Percentiles rank a stretch among this genome's conserved stretches.
phyloP scores from a whole-genome alignment of 2,797 vertebrate species.

The Labroides dimidiatus region DNA sequence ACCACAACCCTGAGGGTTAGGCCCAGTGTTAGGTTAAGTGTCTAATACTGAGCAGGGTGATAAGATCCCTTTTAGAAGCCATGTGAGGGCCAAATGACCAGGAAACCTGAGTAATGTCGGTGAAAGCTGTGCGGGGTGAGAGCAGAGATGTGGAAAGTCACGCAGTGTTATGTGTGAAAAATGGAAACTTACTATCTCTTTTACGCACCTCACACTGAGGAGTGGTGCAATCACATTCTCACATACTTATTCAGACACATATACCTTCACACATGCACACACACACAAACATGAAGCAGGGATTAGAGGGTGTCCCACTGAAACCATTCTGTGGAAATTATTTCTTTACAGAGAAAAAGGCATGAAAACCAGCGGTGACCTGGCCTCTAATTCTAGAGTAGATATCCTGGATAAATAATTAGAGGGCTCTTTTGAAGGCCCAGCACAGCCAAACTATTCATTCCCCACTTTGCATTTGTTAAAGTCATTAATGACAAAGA shows the following conservation, averaged over 20 bases:
- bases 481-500: constrained; percentile 89
- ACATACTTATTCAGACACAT: constrained; percentile 39
- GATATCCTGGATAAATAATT: constrained; percentile 89
- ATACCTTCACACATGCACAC: constrained; percentile 14
- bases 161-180: constrained; percentile 74
- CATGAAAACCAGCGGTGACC: constrained; percentile 78
- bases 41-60: constrained; percentile 80
- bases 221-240: constrained; percentile 43
- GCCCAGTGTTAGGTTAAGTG: constrained; percentile 71
- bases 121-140: constrained; percentile 73
- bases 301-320: constrained; percentile 76
- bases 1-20: constrained; percentile 52
- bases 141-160: constrained; percentile 70
- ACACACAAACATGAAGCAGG: constrained; percentile 47
- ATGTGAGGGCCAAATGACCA: constrained; percentile 75
- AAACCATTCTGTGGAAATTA: constrained; percentile 80
- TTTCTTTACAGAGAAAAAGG: constrained; percentile 72
- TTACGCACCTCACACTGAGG: constrained; percentile 57
- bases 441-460: constrained; percentile 73
- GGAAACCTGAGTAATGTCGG: constrained; percentile 78
- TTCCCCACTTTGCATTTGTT: constrained; percentile 85
- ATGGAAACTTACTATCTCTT: constrained; percentile 73
- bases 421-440: constrained; percentile 84
- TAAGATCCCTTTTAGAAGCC: constrained; percentile 80
- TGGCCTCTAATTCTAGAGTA: constrained; percentile 82